Conservation (phyloP, 2,797 vertebrate species). For the Atherinosoma microstoma region DNA sequence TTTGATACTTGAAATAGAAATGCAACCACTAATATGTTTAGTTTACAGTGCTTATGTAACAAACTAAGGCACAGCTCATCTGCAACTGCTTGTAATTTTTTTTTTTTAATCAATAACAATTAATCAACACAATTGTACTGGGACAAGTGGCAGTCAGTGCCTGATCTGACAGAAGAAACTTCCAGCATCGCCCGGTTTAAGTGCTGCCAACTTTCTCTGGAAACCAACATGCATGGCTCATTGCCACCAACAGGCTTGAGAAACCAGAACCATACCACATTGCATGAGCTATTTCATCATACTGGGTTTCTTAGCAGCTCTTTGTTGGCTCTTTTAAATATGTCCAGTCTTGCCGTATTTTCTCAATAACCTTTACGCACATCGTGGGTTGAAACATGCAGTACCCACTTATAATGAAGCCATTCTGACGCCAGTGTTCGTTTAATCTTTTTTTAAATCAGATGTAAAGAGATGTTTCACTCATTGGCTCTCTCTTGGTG, state of each 20-base stretch:
- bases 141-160: not conserved
- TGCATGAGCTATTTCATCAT: not conserved
- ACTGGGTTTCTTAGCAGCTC: not conserved
- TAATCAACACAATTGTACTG: not conserved
- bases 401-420: not conserved
- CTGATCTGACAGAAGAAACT: not conserved
- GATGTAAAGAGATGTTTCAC: not conserved
- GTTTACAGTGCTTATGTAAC: not conserved
- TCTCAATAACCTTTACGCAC: not conserved
- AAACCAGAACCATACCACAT: not conserved
- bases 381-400: not conserved
- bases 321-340: conserved; percentile 1
- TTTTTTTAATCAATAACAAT: not conserved
- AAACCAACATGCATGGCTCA: not conserved
- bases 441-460: not conserved
- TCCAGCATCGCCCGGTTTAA: not conserved
- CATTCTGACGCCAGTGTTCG: not conserved
- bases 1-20: not conserved
- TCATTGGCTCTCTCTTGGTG: not conserved
- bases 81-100: not conserved
- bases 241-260: not conserved
- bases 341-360: conserved; percentile 8
- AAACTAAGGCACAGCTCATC: not conserved
- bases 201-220: not conserved
- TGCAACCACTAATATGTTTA: not conserved